phyloP scores from a whole-genome alignment of 2,113 vertebrate genomes.

The Callipepla squamata region DNA sequence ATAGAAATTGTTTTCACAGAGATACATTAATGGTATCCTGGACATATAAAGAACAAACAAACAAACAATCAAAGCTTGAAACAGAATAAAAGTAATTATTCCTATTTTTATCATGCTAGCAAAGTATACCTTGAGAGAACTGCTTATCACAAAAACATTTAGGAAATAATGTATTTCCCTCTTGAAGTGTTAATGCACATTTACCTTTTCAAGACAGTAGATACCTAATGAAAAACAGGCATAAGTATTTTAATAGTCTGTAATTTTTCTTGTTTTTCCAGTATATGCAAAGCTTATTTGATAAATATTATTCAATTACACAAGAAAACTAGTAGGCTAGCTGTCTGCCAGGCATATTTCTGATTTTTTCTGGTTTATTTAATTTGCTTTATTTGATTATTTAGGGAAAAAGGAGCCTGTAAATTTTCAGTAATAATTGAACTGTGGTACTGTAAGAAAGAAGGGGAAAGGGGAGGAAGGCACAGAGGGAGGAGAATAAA shows the following conservation, averaged over 20 bases:
- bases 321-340: slow-evolving; percentile 36
- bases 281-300: slow-evolving; percentile 11
- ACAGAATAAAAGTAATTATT: not conserved
- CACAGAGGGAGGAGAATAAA: not conserved
- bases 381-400: slow-evolving; percentile 60
- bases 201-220: not conserved
- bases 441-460: not conserved
- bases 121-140: not conserved
- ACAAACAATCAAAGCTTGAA: not conserved
- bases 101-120: not conserved
- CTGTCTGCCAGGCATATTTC: slow-evolving; percentile 52
- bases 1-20: not conserved
- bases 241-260: not conserved
- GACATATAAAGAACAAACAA: not conserved
- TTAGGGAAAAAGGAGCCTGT: slow-evolving; percentile 53
- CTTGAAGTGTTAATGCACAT: not conserved
- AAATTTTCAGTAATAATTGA: slow-evolving; percentile 34
- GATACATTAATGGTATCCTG: not conserved
- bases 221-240: not conserved
- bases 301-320: slow-evolving; percentile 65
- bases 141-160: not conserved
- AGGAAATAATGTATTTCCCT: not conserved
- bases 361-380: slow-evolving; percentile 43
- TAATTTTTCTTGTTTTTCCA: not conserved
- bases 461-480: not conserved